Conservation (phyloP, 2,797 vertebrate genomes). For the Helarctos malayanus region DNA sequence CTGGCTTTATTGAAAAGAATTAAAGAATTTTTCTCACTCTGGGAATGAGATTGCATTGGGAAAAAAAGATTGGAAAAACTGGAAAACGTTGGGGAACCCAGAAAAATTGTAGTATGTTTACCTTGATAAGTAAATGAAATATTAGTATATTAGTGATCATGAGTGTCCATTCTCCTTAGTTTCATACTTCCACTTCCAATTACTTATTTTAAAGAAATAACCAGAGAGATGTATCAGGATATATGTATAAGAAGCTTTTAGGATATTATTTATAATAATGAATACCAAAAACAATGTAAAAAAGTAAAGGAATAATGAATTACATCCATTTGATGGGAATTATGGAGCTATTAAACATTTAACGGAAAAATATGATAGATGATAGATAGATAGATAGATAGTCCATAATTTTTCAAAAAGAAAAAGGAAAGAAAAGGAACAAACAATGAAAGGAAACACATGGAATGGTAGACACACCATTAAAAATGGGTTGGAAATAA, state of each 20-base stretch:
- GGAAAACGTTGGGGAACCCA: background rate
- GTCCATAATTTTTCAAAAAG: background rate
- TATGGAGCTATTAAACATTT: background rate
- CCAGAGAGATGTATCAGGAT: background rate
- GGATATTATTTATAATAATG: background rate
- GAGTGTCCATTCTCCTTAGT: background rate
- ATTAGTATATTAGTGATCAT: background rate
- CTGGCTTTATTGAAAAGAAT: background rate
- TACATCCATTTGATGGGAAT: background rate
- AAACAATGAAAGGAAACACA: background rate
- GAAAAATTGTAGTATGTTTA: background rate
- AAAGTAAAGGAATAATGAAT: constrained; percentile 28
- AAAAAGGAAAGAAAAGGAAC: background rate
- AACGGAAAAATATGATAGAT: background rate
- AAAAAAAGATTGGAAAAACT: background rate
- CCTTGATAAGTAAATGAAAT: background rate
- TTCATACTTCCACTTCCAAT: constrained; percentile 39
- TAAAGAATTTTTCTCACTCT: background rate
- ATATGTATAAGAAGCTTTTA: background rate
- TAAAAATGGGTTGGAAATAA: background rate
- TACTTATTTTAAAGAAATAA: constrained; percentile 48
- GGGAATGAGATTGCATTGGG: background rate
- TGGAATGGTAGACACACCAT: background rate
- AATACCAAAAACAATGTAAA: background rate
- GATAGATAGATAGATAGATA: background rate